Evolutionary conservation across 2,797 vertebrate genomes (phyloP).

Genomic region (Pangasius sanitwongsei): DNA sequence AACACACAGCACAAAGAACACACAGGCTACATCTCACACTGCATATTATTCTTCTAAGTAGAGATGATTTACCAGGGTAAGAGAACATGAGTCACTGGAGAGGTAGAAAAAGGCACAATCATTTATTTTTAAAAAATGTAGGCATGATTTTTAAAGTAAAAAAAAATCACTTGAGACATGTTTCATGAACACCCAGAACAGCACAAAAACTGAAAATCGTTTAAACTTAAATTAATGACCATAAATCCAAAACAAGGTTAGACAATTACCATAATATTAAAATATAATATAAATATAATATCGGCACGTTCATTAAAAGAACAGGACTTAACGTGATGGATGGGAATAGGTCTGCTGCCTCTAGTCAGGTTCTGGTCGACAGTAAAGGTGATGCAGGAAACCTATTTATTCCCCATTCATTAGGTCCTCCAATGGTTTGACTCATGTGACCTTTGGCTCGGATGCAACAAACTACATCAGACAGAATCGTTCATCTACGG

Average conservation of each 20-base stretch:
- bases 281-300: not conserved
- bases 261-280: not conserved
- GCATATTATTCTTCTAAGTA: not conserved
- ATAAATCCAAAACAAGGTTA: not conserved
- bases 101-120: not conserved
- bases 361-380: not conserved
- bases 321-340: not conserved
- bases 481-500: conserved; percentile 36
- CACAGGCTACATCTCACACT: not conserved
- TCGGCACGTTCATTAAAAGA: no score
- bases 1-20: not conserved
- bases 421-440: conserved; percentile 24
- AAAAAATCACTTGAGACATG: not conserved
- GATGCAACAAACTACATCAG: conserved; percentile 14
- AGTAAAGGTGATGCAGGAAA: not conserved
- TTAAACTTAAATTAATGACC: not conserved
- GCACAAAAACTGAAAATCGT: not conserved
- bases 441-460: conserved; percentile 19
- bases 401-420: conserved; percentile 29
- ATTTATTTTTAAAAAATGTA: not conserved
- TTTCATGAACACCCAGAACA: not conserved
- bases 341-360: not conserved
- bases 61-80: conserved; percentile 4
- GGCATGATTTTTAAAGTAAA: not conserved
- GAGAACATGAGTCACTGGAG: not conserved